Evolutionary conservation across 2,888 invertebrate species (phyloP), one percentile per base, ranked within the genome.

Genomic region (Adelphocoris suturalis): DNA sequence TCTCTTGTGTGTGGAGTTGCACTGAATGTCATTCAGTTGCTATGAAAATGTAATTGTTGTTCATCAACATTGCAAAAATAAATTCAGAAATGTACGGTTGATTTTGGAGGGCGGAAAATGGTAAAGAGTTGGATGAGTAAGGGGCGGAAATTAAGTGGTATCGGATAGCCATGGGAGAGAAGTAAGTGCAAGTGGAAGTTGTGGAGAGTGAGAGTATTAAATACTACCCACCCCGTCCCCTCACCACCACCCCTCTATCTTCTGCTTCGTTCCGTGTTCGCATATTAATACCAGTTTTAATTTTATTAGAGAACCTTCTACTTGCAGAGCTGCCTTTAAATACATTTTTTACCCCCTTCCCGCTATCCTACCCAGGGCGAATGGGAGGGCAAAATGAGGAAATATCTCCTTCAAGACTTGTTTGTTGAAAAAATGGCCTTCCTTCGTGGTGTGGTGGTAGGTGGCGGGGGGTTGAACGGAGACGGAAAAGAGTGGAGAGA

Each of bases 391-490:
- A 89, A 89, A 90, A 91, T 90, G 90, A 91, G 91, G 90, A 91
- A 91, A 91, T 91, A 91, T 91, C 91, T 91, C 90, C 90, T 91
- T 91, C 91, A 89, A 91, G 91, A 91, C 91, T 91, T 91, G 91
- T 91, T 91, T 91, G 91, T 90, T 90, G 90, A 91, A 91, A 91
- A 91, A 91, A 91, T 91, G 90, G 91, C 89, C 87, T 90, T 90
- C 89, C 89, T 90, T 90, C 76, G 82, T 81, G 55, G 75, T 88
- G 55, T 16, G 48, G 23, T 27, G 86, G 61, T 14, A 57, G 68
- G 11, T 37, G 76, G 37, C 5, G 61, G 68, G 68, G n/a, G 19
- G 37, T 12, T 23, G 46, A 75, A 68, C 28, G 46, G 47, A 86
- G 89, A 86, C 86, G 88, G 89, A 75, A 52, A 57, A 68, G 28